Evolutionary conservation across 2,113 vertebrate species (phyloP).

Genomic region (Clupea harengus): DNA sequence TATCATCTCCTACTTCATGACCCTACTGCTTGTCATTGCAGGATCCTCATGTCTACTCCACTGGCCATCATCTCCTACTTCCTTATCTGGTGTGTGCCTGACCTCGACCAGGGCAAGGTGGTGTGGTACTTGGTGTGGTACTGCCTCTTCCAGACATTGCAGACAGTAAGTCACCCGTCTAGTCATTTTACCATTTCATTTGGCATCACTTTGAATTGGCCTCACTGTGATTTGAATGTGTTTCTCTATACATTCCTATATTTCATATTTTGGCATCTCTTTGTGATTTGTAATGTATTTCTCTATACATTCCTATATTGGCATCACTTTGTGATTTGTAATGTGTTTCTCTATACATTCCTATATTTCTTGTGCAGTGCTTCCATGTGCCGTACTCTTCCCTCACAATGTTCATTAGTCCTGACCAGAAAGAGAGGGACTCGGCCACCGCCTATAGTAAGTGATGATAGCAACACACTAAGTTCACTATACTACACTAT

Average conservation of each 20-base stretch:
- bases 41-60: slow-evolving; percentile 89
- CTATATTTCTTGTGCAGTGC: slow-evolving; percentile 70
- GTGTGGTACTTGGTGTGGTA: slow-evolving; percentile 93
- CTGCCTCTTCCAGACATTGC: slow-evolving; percentile 91
- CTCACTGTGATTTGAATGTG: too few species aligned
- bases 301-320: too few species aligned
- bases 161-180: slow-evolving; percentile 78
- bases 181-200: too few species aligned
- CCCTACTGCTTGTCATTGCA: slow-evolving; percentile 47
- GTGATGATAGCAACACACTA: slow-evolving; percentile 53
- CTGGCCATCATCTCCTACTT: slow-evolving; percentile 85
- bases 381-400: slow-evolving; percentile 96
- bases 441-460: slow-evolving; percentile 93
- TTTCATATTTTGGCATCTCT: too few species aligned
- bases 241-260: too few species aligned
- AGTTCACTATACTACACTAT: too few species aligned
- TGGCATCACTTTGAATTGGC: too few species aligned
- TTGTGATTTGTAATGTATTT: too few species aligned
- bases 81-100: slow-evolving; percentile 90
- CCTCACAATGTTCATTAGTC: slow-evolving; percentile 97
- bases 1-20: slow-evolving; percentile 72
- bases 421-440: slow-evolving; percentile 88
- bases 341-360: too few species aligned
- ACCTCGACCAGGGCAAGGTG: slow-evolving; percentile 76
- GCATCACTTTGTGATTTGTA: too few species aligned